phyloP scores from a whole-genome alignment of 2,888 invertebrate genomes.

The Rhagium mordax region DNA sequence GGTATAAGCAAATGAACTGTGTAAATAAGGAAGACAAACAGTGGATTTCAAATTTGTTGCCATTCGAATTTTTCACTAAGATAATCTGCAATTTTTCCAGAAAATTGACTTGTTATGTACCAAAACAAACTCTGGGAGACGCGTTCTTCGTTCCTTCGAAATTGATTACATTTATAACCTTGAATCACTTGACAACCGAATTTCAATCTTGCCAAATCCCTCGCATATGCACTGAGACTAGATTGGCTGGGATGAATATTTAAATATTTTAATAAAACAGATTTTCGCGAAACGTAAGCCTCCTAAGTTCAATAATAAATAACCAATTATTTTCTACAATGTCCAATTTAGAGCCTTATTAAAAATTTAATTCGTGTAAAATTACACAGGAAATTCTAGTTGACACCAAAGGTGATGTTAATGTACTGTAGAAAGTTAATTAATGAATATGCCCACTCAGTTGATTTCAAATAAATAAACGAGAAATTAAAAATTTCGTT shows the following conservation, averaged over 20 bases:
- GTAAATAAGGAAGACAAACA: constrained; percentile 64
- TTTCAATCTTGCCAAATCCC: constrained; percentile 58
- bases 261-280: neutral
- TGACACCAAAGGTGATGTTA: no score
- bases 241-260: constrained; percentile 43
- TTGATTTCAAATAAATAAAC: no score
- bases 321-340: constrained; percentile 2
- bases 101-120: constrained; percentile 63
- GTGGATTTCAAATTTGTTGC: constrained; percentile 64
- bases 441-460: no score
- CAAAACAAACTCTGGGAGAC: constrained; percentile 60
- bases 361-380: neutral
- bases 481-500: no score
- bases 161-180: constrained; percentile 66
- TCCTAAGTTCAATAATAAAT: constrained; percentile 1
- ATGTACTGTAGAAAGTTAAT: no score
- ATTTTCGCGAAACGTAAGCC: neutral
- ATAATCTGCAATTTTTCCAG: constrained; percentile 64
- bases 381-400: neutral
- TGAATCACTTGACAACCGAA: constrained; percentile 58
- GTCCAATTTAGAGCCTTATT: neutral
- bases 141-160: constrained; percentile 55
- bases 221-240: constrained; percentile 34
- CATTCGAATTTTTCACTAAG: constrained; percentile 63
- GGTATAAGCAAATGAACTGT: constrained; percentile 45